A percentile compares a stretch with the other conserved stretches of the same genome.
phyloP scores from a whole-genome alignment of 1,140 invertebrate species.

The Apis florea region DNA sequence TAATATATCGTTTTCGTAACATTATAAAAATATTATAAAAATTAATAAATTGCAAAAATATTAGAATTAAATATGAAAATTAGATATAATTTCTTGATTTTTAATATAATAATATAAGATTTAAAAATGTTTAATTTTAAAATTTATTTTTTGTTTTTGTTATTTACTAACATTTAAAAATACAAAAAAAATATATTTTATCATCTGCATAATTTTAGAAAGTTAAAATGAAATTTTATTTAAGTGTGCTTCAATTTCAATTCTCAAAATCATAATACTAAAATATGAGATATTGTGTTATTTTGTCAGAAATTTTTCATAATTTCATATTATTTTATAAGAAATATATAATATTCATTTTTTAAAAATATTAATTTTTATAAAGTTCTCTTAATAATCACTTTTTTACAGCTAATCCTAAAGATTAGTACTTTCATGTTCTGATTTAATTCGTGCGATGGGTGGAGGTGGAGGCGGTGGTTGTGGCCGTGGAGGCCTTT shows the following conservation, averaged over 20 bases:
- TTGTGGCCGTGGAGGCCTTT: slow-evolving; percentile 77
- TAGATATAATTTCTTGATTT: slow-evolving; percentile 26
- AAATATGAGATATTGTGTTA: slow-evolving; percentile 13
- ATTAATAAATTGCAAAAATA: slow-evolving; percentile 53
- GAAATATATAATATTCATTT: slow-evolving; percentile 29
- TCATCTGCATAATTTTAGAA: background rate
- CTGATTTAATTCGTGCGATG: slow-evolving; percentile 70
- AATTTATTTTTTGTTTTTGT: background rate
- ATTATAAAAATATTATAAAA: slow-evolving; percentile 53
- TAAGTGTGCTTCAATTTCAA: background rate
- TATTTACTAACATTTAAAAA: background rate
- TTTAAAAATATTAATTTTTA: slow-evolving; percentile 36
- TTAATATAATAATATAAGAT: slow-evolving; percentile 9
- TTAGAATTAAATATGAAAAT: slow-evolving; percentile 48
- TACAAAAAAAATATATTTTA: background rate
- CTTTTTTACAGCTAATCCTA: slow-evolving; percentile 55
- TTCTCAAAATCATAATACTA: slow-evolving; percentile 16
- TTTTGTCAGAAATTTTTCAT: slow-evolving; percentile 5
- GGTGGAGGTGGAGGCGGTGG: slow-evolving; percentile 79
- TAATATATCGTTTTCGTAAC: background rate
- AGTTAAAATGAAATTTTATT: background rate
- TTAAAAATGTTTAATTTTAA: slow-evolving; percentile 24
- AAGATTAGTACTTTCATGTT: slow-evolving; percentile 80
- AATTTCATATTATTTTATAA: slow-evolving; percentile 41
- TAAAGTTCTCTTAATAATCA: slow-evolving; percentile 31